Base-by-base conservation (phyloP, 2,113 vertebrate genomes). In the Lanius ludovicianus region DNA sequence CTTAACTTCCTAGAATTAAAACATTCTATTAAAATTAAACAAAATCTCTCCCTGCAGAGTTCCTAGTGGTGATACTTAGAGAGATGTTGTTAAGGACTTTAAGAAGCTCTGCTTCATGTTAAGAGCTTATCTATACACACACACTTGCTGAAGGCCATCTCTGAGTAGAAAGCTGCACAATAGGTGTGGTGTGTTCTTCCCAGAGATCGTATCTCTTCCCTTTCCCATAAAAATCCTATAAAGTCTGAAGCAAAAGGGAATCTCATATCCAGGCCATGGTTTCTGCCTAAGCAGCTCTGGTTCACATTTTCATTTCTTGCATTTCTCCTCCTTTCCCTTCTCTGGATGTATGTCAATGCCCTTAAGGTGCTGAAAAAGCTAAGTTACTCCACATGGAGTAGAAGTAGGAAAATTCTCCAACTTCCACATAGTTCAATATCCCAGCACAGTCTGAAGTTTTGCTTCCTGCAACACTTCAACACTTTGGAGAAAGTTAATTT, bases 291-390 rank as follows among this genome's bases (percentile, higher is more conserved):
- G 46, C 63, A 91, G 59, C 55, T 95, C 92, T 93, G 87, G 59
- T 93, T 96, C 76, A 69, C 71, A 88, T 96, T 96, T 94, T 87
- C 75, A 70, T 95, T 95, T 94, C 82, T 95, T 90, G 46, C 63
- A 85, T 95, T 94, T 94, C 87, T 95, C 50, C 75, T 73, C 4
- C 42, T 96, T 87, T 79, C 70, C 67, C 47, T 90, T 90, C 79
- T 63, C 71, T 95, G 94, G 85, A 93, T 95, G 50, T 52, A 93
- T 53, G 50, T 83, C 81, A 95, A 90, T 96, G 94, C 95, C 94
- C 89, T 93, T 59, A 93, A 94, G 91, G 94, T 96, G 90, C 91
- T 96, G 85, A 94, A 90, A 95, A 95, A 95, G 71, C 60, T 94
- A 95, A 95, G 78, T 91, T 95, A 90, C 59, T 91, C 87, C 84